A percentile compares a stretch with the other conserved stretches of the same genome.
Conservation (phyloP, 2,797 vertebrate genomes). For the Aldrovandia affinis region DNA sequence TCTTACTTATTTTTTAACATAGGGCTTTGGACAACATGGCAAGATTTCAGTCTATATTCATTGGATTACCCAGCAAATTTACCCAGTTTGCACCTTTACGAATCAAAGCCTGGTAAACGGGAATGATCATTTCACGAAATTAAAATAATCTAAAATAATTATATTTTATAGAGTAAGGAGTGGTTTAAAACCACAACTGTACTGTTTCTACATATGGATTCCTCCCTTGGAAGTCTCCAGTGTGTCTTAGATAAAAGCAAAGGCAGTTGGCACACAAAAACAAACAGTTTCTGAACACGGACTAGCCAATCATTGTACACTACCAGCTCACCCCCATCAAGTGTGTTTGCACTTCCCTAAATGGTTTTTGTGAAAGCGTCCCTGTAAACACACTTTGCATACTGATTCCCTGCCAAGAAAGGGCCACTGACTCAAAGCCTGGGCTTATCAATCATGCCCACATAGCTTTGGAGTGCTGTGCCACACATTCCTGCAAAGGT, state of each 20-base stretch:
- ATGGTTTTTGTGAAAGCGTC: neutral
- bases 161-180: neutral
- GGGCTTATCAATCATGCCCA: neutral
- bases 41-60: neutral
- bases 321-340: neutral
- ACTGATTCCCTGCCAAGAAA: neutral
- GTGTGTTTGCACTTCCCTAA: neutral
- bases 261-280: neutral
- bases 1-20: neutral
- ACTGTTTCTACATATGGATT: neutral
- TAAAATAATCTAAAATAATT: neutral
- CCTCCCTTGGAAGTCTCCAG: neutral
- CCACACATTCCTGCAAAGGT: neutral
- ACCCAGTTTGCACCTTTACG: neutral
- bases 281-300: neutral
- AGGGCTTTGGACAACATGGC: neutral
- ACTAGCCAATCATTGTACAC: neutral
- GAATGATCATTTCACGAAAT: neutral
- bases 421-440: neutral
- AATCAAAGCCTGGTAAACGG: neutral
- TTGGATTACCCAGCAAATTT: neutral
- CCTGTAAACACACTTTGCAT: slow-evolving; percentile 9
- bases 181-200: neutral
- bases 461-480: neutral
- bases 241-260: neutral